A percentile compares a stretch with the other conserved stretches of the same genome.
phyloP scores from a whole-genome alignment of 2,113 vertebrate species.

The Bolborhynchus lineola region DNA sequence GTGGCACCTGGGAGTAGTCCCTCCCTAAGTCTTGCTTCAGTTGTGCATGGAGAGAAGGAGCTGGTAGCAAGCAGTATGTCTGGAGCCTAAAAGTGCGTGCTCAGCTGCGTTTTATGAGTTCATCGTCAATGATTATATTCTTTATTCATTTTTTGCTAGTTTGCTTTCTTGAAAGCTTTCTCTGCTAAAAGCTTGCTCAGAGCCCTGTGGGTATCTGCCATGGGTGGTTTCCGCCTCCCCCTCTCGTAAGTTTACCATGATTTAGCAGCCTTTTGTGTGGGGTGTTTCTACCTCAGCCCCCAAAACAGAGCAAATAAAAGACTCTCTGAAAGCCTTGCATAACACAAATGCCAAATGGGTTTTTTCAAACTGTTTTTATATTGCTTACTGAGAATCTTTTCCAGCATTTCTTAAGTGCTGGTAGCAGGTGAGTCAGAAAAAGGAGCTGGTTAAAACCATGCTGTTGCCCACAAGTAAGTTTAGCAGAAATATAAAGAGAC shows the following conservation, averaged over 20 bases:
- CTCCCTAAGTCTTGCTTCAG: not conserved
- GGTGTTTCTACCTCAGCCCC: accelerated
- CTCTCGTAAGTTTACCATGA: accelerated
- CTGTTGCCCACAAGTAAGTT: not conserved
- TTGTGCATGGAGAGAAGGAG: not conserved
- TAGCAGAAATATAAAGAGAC: accelerated
- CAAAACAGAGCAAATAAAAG: accelerated
- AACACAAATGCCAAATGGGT: accelerated
- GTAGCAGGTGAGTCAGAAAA: accelerated
- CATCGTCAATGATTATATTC: not conserved
- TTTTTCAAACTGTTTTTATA: accelerated
- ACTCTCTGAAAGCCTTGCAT: accelerated
- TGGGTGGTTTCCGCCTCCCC: accelerated
- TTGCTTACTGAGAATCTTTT: not conserved
- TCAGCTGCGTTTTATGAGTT: not conserved
- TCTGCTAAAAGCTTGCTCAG: accelerated
- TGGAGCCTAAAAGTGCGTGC: not conserved
- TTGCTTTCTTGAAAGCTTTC: accelerated
- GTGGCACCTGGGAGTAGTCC: not conserved
- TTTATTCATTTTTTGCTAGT: not conserved
- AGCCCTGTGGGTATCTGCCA: accelerated
- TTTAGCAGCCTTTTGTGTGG: accelerated
- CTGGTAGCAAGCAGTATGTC: not conserved
- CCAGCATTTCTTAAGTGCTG: accelerated
- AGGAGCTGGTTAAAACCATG: accelerated